These are phyloP conservation scores for Hyalella azteca DNA, from an alignment of 2,888 invertebrate genomes.

Conservation along the genomic window DNA sequence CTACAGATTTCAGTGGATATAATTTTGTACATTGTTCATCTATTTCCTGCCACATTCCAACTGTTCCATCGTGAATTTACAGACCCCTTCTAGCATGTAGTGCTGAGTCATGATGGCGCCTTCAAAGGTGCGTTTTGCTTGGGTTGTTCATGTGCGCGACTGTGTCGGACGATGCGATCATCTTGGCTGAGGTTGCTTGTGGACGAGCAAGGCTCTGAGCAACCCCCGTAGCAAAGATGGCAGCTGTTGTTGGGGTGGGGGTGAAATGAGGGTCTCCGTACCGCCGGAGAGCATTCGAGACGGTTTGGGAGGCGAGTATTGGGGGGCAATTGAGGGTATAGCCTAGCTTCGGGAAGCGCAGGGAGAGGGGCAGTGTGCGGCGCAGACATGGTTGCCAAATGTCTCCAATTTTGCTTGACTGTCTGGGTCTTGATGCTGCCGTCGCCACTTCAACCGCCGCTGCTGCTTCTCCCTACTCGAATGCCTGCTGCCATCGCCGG, in stretches of 20 bases:
- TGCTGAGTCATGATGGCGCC: not conserved
- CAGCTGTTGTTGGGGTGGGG: conserved; percentile 23
- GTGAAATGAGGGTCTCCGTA: not conserved
- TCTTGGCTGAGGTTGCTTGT: conserved; percentile 7
- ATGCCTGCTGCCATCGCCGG: conserved; percentile 34
- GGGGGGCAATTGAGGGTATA: conserved; percentile 32
- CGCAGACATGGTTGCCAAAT: conserved; percentile 20
- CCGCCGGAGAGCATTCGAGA: conserved; percentile 34
- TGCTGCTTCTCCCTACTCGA: not conserved
- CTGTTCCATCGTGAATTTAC: not conserved
- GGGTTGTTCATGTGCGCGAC: not conserved
- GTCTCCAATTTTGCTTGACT: conserved; percentile 16
- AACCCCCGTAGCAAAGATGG: conserved; percentile 36
- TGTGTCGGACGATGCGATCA: not conserved
- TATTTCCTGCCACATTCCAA: not conserved
- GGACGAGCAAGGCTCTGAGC: conserved; percentile 27
- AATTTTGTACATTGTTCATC: not conserved
- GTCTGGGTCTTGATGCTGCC: conserved; percentile 11
- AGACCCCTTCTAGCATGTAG: no score
- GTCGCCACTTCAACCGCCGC: not conserved
- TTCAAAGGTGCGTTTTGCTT: not conserved
- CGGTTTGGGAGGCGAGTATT: conserved; percentile 36
- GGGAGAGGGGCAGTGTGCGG: conserved; percentile 20
- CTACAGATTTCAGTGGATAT: not conserved
- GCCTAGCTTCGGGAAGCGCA: conserved; percentile 25